phyloP scores from a whole-genome alignment of 1,140 invertebrate genomes.

The Pogonognathellus flavescens region DNA sequence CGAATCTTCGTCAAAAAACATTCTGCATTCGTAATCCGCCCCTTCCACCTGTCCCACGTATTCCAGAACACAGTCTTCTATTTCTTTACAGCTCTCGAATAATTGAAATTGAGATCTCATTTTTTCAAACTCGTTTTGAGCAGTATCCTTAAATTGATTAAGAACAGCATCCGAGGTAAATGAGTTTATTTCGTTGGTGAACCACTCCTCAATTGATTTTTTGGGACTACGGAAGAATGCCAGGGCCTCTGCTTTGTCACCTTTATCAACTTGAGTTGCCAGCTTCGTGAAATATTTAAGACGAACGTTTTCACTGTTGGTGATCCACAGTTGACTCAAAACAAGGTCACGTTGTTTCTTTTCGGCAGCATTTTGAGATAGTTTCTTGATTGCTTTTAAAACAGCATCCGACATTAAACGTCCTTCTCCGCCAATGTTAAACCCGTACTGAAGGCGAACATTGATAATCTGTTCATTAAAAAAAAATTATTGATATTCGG shows the following conservation, averaged over 20 bases:
- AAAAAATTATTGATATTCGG: not conserved
- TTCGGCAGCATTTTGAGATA: not conserved
- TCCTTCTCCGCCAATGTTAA: slow-evolving; percentile 1
- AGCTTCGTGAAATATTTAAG: not conserved
- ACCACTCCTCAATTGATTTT: not conserved
- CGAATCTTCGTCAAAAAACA: not conserved
- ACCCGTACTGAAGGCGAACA: not conserved
- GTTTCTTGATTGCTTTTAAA: not conserved
- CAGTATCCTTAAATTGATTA: not conserved
- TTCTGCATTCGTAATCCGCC: not conserved
- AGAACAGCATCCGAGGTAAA: not conserved
- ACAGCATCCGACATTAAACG: not conserved
- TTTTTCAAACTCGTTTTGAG: not conserved
- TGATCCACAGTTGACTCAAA: not conserved
- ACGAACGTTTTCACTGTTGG: not conserved
- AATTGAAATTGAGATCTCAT: not conserved
- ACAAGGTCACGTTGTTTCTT: not conserved
- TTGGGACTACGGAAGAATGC: not conserved
- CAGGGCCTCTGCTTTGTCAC: not conserved
- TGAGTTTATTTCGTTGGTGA: not conserved
- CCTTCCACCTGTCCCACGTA: not conserved
- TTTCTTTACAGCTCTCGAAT: not conserved
- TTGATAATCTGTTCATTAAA: not conserved
- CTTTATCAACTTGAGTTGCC: not conserved
- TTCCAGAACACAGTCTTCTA: not conserved